A percentile compares a stretch with the other conserved stretches of the same genome.
Conservation (phyloP, 1,140 invertebrate species). For the Zaprionus ghesquierei region DNA sequence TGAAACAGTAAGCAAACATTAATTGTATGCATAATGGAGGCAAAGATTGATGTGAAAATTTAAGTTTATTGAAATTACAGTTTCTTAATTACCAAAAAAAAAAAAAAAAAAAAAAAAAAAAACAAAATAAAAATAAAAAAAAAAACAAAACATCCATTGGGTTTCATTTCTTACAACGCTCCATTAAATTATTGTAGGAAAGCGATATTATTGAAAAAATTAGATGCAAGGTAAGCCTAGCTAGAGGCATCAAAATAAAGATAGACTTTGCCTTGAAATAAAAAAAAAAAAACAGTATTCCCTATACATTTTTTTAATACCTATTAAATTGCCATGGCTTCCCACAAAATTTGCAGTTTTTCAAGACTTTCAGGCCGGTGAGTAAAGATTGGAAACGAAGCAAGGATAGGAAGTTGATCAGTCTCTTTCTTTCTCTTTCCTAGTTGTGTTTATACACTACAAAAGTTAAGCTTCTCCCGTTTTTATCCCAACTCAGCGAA, state of each 20-base stretch:
- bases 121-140: constrained; percentile 63
- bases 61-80: constrained; percentile 83
- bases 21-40: constrained; percentile 77
- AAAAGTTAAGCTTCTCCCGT: neutral
- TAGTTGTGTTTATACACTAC: neutral
- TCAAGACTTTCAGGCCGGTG: neutral
- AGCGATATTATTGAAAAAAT: neutral
- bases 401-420: neutral
- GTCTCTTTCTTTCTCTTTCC: neutral
- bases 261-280: neutral
- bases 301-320: neutral
- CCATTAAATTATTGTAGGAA: neutral
- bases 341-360: neutral
- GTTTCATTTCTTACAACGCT: neutral
- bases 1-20: constrained; percentile 58
- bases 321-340: neutral
- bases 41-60: constrained; percentile 82
- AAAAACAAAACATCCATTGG: constrained; percentile 19
- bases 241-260: neutral
- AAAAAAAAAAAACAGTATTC: neutral
- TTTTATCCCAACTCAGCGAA: neutral
- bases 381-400: neutral
- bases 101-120: constrained; percentile 44
- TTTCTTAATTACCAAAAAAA: constrained; percentile 83
- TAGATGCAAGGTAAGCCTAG: neutral